Base-by-base conservation (phyloP, 2,113 vertebrate genomes). In the Cololabis saira region DNA sequence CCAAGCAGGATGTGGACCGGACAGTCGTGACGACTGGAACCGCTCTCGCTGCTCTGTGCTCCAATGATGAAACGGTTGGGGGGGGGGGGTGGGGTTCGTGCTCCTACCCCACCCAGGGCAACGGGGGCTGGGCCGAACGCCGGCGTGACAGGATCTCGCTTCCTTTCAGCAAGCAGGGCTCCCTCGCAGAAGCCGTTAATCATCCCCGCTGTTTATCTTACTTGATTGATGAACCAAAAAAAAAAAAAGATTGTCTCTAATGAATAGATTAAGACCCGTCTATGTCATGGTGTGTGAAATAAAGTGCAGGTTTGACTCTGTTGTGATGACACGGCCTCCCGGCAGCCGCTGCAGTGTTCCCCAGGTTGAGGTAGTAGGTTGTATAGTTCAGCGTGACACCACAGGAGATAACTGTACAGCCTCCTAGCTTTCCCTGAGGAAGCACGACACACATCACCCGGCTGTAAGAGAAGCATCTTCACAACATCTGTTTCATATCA, bases 301-400 rank as follows among this genome's bases (percentile, higher is more conserved):
- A 37, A 11, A 11, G 6, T 37, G 12, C 15, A 5, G 10, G 17
- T 47, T 47, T 47, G 12, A 10, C 2, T 45, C 41, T 18, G 19
- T 41, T 54, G 9, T 19, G 16, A 27, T 57, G 1, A 2, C 21
- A n/a, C 1, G 40, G 30, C 27, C 41, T 5, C 45, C 50, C 49
- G 55, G 60, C 64, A 51, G 53, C 41, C 67, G 24, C 66, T 76
- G 68, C 57, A 24, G 87, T 88, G 89, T 64, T 85, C 82, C 85
- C 12, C 96, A 95, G 95, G 96, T 76, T 98, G 96, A 99, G 97
- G 97, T 98, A 99, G 97, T 98, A 98, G 96, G 97, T 99, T 98
- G 97, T 98, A 97, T 98, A 96, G 96, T 98, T 98, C 92, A 98
- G 96, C 96, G 95, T 96, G 95, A 96, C 93, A 97, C 93, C 95